Conservation (phyloP, 1,140 invertebrate species). For the Zaprionus camerounensis region DNA sequence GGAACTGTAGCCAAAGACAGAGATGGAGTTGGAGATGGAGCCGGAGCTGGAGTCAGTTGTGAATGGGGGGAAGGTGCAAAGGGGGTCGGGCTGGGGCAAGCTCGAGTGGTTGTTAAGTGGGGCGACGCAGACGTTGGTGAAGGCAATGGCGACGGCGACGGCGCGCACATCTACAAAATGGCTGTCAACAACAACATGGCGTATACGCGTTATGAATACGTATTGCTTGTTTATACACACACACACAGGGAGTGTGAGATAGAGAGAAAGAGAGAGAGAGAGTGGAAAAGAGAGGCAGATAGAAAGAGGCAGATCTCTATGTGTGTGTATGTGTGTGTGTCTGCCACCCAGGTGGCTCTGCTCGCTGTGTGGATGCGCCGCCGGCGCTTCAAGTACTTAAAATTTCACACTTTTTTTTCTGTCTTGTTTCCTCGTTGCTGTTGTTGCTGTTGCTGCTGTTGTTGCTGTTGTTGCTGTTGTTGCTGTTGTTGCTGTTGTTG, state of each 20-base stretch:
- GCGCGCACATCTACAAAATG: slow-evolving; percentile 79
- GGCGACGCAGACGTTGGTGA: slow-evolving; percentile 47
- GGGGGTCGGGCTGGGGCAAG: slow-evolving; percentile 10
- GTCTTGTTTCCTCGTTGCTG: slow-evolving; percentile 1
- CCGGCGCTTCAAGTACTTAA: slow-evolving; percentile 75
- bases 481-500: too few relatives aligned
- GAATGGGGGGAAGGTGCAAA: slow-evolving; percentile 11
- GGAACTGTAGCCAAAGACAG: not conserved
- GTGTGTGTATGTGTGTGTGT: slow-evolving; percentile 3
- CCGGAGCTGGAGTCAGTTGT: not conserved
- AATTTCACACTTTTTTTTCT: slow-evolving; percentile 74
- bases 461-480: too few relatives aligned
- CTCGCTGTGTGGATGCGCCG: slow-evolving; percentile 42
- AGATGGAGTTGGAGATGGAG: slow-evolving; percentile 4
- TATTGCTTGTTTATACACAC: slow-evolving; percentile 71
- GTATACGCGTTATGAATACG: slow-evolving; percentile 81
- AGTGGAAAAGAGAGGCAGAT: not conserved
- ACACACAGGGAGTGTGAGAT: not conserved
- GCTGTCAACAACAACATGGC: slow-evolving; percentile 81
- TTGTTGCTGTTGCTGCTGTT: slow-evolving; percentile 10
- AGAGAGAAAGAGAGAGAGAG: not conserved
- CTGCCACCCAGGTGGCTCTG: not conserved
- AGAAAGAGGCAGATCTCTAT: slow-evolving; percentile 2
- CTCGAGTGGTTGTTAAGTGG: slow-evolving; percentile 51
- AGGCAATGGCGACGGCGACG: slow-evolving; percentile 36